Percentiles rank a stretch among this genome's conserved stretches.
Conservation (phyloP, 1,140 invertebrate species). For the Daktulosphaira vitifoliae region DNA sequence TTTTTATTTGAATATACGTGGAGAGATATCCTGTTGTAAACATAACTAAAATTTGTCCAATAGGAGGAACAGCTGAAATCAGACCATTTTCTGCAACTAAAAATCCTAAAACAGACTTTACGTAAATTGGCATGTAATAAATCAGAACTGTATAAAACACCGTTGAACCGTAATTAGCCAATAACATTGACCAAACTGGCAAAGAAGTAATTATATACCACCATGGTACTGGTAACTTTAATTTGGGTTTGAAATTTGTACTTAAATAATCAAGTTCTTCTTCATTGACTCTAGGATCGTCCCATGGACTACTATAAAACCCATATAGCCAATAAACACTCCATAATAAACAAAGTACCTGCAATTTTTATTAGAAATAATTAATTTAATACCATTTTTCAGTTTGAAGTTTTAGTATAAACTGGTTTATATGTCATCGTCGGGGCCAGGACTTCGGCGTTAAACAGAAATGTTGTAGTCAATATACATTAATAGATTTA, state of each 20-base stretch:
- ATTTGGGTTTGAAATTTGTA: neutral
- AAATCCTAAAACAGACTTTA: neutral
- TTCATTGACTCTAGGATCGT: neutral
- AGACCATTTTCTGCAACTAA: neutral
- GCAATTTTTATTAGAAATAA: too few species aligned
- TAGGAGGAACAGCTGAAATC: neutral
- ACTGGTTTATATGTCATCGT: too few species aligned
- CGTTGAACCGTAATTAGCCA: slow-evolving; percentile 15
- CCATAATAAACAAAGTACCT: neutral
- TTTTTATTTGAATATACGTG: neutral
- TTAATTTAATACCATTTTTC: too few species aligned
- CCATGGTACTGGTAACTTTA: neutral
- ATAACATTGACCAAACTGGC: neutral
- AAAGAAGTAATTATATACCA: neutral
- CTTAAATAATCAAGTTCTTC: neutral
- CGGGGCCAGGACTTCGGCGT: too few species aligned
- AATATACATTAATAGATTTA: too few species aligned
- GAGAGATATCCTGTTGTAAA: neutral
- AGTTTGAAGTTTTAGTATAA: too few species aligned
- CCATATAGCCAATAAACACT: neutral
- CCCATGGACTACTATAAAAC: neutral
- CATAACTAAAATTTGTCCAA: neutral
- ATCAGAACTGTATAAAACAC: slow-evolving; percentile 2
- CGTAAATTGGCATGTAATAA: neutral
- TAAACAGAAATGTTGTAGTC: too few species aligned